Evolutionary conservation across 2,113 vertebrate genomes (phyloP).

Genomic region (Malurus alboscapulatus): DNA sequence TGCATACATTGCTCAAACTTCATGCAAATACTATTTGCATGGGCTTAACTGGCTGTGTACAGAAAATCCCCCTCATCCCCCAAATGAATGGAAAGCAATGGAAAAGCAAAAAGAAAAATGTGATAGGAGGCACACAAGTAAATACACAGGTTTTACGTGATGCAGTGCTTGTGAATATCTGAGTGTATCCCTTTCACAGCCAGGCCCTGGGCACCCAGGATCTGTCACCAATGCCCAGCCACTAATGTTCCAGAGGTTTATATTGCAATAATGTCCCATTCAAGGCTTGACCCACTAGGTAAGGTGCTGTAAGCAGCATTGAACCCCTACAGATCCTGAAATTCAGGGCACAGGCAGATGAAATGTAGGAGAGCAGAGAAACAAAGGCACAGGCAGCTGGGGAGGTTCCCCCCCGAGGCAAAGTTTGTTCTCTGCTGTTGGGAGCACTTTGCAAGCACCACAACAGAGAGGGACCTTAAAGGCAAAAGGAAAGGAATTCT

Average conservation of each 20-base stretch:
- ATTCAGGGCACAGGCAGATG: background rate
- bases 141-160: background rate
- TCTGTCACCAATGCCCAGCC: background rate
- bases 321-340: background rate
- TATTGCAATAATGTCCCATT: background rate
- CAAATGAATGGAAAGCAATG: background rate
- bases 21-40: background rate
- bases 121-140: background rate
- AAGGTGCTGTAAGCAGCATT: background rate
- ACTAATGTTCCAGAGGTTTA: background rate
- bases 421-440: background rate
- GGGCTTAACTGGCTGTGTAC: slow-evolving; percentile 20
- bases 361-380: background rate
- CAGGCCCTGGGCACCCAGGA: background rate
- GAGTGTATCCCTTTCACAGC: background rate
- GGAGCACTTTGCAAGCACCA: background rate
- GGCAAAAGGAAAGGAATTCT: background rate
- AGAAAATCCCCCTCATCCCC: background rate
- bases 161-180: background rate
- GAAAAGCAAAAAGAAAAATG: background rate
- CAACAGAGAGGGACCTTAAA: background rate
- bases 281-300: background rate
- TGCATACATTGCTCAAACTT: slow-evolving; percentile 31
- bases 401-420: background rate
- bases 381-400: background rate